Percentiles rank a stretch among this genome's conserved stretches.
These are phyloP conservation scores for Graphium colonna DNA, from an alignment of 2,888 invertebrate species.

Conservation along the genomic window DNA sequence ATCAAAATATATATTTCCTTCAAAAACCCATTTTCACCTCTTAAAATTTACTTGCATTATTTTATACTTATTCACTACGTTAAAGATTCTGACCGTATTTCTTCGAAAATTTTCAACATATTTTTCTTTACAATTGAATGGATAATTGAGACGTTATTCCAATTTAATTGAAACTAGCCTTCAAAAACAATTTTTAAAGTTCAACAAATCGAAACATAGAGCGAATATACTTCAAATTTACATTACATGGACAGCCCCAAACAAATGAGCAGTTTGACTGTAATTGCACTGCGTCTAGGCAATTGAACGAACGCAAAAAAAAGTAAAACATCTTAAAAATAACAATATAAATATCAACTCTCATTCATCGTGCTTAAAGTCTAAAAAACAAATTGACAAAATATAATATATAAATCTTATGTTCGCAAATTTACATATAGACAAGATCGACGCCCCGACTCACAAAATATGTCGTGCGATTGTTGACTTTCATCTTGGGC, in stretches of 20 bases:
- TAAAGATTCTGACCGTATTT: not conserved
- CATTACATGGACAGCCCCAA: conserved; percentile 14
- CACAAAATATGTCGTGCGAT: conserved; percentile 29
- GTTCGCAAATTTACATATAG: conserved; percentile 59
- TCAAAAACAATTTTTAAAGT: conserved; percentile 1
- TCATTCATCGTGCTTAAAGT: conserved; percentile 48
- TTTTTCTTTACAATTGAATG: not conserved
- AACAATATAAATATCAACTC: conserved; percentile 38
- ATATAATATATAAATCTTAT: conserved; percentile 49
- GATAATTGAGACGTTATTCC: conserved; percentile 4
- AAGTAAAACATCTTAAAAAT: conserved; percentile 28
- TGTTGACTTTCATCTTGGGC: conserved; percentile 38
- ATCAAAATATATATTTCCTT: conserved; percentile 25
- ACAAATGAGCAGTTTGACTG: conserved; percentile 26
- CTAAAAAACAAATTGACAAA: conserved; percentile 71
- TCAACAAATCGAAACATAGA: not conserved
- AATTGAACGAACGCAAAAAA: conserved; percentile 23
- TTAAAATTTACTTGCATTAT: conserved; percentile 17
- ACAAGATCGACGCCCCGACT: conserved; percentile 55
- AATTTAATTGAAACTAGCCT: conserved; percentile 24
- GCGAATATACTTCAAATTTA: conserved; percentile 1
- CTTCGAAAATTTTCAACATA: not conserved
- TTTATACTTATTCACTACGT: conserved; percentile 21
- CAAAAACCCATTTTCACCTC: conserved; percentile 12
- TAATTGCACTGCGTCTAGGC: conserved; percentile 29